Evolutionary conservation across 2,888 invertebrate species (phyloP), one percentile per base, ranked within the genome.

Genomic region (Argyra leucocephala): DNA sequence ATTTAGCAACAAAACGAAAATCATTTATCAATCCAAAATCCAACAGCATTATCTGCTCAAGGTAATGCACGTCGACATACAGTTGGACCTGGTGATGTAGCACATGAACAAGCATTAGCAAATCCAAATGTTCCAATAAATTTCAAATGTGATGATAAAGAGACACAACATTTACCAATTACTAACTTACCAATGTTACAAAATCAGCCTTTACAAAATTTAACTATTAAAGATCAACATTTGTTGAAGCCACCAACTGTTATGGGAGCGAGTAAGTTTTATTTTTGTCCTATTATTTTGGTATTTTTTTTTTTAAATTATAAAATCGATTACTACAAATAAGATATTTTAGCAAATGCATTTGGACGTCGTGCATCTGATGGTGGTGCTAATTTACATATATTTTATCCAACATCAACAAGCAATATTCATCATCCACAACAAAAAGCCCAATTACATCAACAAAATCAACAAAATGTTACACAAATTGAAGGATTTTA

Each of bases 301-400:
- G 18, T 1, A 31, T 63, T 58, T 22, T 31, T 61, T 31, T 60
- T 62, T n/a, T n/a, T n/a, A n/a, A n/a, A n/a, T n/a, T n/a, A n/a
- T 23, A n/a, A 1, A 48, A 48, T 18, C 18, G 18, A 48, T 9
- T 63, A 61, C 23, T 26, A 22, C 58, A 31, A 23, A 57, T 37
- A 62, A 18, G 63, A 59, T 66, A 3, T 36, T 66, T 59, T 69
- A 86, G 88, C 87, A 71, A 89, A 90, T 60, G 86, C 89, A 63
- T 92, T 93, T 80, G 93, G 93, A 7, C 85, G 96, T 58, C 86
- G 96, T 71, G 96, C 96, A 64, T 96, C 96, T 58, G 96, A 96
- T 81, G 96, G 96, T 71, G 96, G 96, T 66, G 95, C 96, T 65
- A 94, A 96, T 82, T 86, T 96, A 70, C 91, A 91, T 71, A 86